Percentiles rank a stretch among this genome's conserved stretches.
Evolutionary conservation across 2,113 vertebrate genomes (phyloP).

Genomic region (Pomatostomus ruficeps): DNA sequence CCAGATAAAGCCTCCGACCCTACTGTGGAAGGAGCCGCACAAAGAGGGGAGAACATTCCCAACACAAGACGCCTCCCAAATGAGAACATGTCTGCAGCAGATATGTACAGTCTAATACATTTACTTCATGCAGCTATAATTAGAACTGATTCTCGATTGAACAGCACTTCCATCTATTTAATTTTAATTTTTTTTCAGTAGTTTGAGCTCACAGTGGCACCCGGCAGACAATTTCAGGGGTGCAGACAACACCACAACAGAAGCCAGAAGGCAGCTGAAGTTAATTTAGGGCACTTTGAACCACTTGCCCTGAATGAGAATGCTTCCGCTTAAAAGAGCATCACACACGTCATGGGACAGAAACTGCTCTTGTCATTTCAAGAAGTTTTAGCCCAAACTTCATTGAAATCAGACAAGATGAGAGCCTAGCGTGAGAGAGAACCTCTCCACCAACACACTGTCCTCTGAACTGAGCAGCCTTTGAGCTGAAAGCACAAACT

Average conservation of each 20-base stretch:
- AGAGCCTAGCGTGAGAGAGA: background rate
- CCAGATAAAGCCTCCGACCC: background rate
- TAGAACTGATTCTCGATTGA: background rate
- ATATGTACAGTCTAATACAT: background rate
- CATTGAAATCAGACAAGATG: background rate
- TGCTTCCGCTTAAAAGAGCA: background rate
- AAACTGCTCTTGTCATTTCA: background rate
- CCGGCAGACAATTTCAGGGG: fast-evolving
- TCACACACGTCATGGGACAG: background rate
- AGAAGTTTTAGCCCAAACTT: background rate
- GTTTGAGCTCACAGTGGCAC: background rate
- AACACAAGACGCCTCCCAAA: background rate
- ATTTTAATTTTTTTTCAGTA: background rate
- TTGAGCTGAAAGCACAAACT: background rate
- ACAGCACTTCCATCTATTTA: background rate
- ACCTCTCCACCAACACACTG: fast-evolving
- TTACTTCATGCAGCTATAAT: background rate
- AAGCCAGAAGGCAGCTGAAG: background rate
- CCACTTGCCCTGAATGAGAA: background rate
- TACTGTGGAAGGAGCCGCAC: background rate
- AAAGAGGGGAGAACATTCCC: background rate
- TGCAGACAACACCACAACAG: background rate
- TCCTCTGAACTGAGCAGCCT: background rate
- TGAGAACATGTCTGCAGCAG: background rate
- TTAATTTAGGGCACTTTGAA: background rate